Conservation (phyloP, 2,888 invertebrate genomes). For the Galerucella calmariensis region DNA sequence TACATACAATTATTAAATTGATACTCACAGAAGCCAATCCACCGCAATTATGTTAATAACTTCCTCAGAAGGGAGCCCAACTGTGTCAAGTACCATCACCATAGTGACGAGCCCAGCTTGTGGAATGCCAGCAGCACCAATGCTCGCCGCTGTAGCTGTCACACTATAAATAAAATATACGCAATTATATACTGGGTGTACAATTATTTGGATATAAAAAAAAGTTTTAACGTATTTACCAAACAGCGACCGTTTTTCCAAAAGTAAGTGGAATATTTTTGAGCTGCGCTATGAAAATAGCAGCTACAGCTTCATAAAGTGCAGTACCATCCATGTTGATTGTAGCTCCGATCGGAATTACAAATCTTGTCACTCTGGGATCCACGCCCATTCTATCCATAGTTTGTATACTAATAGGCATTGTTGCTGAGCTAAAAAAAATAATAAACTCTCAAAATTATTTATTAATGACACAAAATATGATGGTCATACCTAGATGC, state of each 20-base stretch:
- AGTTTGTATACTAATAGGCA: constrained; percentile 81
- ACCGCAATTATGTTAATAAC: constrained; percentile 91
- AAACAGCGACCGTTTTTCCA: constrained; percentile 90
- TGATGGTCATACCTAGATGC: constrained; percentile 78
- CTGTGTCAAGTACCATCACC: constrained; percentile 94
- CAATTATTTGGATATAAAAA: too few relatives aligned
- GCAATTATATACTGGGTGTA: not conserved
- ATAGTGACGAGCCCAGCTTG: constrained; percentile 96
- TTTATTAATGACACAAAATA: not conserved
- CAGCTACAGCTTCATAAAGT: constrained; percentile 97
- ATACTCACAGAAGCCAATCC: constrained; percentile 90
- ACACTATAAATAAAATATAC: constrained; percentile 52
- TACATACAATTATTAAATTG: constrained; percentile 22
- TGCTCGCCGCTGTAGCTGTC: constrained; percentile 96
- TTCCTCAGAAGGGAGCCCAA: constrained; percentile 89
- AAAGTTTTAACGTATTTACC: constrained; percentile 68
- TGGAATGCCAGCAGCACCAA: constrained; percentile 97
- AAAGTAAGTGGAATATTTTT: constrained; percentile 84
- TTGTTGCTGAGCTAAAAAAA: constrained; percentile 82
- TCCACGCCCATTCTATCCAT: constrained; percentile 93
- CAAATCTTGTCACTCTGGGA: constrained; percentile 91
- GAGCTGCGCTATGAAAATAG: constrained; percentile 96
- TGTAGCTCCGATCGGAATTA: constrained; percentile 96
- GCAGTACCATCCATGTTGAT: constrained; percentile 99
- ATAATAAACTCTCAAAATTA: not conserved